Evolutionary conservation across 1,140 invertebrate species (phyloP), one percentile per base, ranked within the genome.

Genomic region (Drosophila serrata): DNA sequence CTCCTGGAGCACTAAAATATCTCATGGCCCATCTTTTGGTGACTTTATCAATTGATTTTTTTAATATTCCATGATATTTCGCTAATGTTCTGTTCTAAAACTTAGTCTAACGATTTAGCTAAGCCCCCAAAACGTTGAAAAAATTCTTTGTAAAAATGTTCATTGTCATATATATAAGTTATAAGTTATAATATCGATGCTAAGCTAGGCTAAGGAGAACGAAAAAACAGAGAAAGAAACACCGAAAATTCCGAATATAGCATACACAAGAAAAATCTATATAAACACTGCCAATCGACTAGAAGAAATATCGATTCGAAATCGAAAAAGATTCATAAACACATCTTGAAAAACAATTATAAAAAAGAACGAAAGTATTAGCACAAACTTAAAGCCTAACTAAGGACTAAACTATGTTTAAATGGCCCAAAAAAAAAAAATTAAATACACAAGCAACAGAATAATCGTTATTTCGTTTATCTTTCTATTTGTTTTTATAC

Each of bases 191-290:
- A 46, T 9, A 24, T 19, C 43, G 17, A 53, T 0, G 48, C 63
- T 35, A 42, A 64, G 15, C 22, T 61, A 74, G 48, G 6, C 13
- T 74, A 74, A 55, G 37, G 37, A 12, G 5, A 11, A 29, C 17
- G 8, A 9, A 12, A 11, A 11, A 11, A 29, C 15, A 42, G 13
- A 22, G 39, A 45, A 15, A 22, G 45, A 43, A 8, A 11, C 24
- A n/a, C 24, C 39, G 39, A 61, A 31, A 55, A 74, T 74, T 74
- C 68, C 70, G 70, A 74, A 74, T 74, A 74, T 74, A 74, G 56
- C 40, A 29, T 62, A 55, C 68, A 74, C 22, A 29, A 12, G 7
- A 31, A 33, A 24, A 49, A 24, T 22, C 22, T 6, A 17, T 13
- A 62, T 48, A 31, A 27, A 51, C 68, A 74, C 70, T 74, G 70